Evolutionary conservation across 2,888 invertebrate genomes (phyloP).

Genomic region (Drosophila pullipes): DNA sequence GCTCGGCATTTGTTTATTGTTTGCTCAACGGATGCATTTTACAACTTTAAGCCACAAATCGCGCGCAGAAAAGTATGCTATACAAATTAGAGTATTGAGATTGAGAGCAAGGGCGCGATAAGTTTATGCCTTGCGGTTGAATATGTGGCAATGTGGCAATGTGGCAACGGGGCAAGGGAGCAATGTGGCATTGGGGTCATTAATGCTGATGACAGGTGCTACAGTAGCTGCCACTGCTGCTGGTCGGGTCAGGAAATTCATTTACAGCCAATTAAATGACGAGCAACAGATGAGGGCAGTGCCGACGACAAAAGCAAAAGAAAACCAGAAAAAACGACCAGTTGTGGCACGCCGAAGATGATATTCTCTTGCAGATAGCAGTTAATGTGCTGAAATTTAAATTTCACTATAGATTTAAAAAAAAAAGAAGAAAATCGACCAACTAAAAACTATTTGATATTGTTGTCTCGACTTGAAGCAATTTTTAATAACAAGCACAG

Average conservation of each 20-base stretch:
- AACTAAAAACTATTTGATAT: not conserved
- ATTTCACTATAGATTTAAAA: not conserved
- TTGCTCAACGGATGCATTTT: constrained; percentile 33
- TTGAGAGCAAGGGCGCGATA: constrained; percentile 5
- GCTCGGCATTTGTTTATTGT: constrained; percentile 24
- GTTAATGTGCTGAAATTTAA: not conserved
- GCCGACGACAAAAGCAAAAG: constrained; percentile 18
- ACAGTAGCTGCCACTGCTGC: constrained; percentile 15
- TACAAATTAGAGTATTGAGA: constrained; percentile 23
- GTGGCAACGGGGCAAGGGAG: not conserved
- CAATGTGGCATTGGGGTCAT: constrained; percentile 5
- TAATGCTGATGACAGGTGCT: constrained; percentile 53
- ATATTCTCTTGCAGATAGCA: not conserved
- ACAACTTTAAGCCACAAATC: constrained; percentile 25
- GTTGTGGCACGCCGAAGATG: not conserved
- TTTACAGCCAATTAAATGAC: constrained; percentile 63
- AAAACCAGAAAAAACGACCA: not conserved
- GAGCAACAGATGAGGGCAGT: not conserved
- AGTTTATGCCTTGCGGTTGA: constrained; percentile 5
- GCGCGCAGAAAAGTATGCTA: constrained; percentile 55
- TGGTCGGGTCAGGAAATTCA: constrained; percentile 49
- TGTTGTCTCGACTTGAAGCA: not conserved
- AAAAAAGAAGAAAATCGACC: not conserved
- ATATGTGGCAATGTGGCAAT: constrained; percentile 4
- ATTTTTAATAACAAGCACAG: not conserved